phyloP scores from a whole-genome alignment of 1,140 invertebrate genomes.

The Drosophila neocordata region DNA sequence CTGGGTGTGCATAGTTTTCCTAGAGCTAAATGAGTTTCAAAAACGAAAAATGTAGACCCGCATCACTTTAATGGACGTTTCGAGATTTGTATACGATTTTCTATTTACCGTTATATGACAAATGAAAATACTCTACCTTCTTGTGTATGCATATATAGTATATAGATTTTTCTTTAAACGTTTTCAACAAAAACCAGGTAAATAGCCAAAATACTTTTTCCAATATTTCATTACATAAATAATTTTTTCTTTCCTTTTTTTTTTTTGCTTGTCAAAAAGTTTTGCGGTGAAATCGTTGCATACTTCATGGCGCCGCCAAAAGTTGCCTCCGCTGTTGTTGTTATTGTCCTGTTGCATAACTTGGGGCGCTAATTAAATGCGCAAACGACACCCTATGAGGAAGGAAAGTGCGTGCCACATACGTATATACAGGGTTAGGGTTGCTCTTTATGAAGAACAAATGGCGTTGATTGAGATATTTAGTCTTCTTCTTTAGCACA shows the following conservation, averaged over 20 bases:
- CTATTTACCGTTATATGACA: background rate
- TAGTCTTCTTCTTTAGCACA: too few relatives aligned
- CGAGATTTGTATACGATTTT: background rate
- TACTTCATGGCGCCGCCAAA: slow-evolving; percentile 12
- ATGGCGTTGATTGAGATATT: too few relatives aligned
- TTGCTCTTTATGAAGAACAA: background rate
- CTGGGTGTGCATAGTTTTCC: background rate
- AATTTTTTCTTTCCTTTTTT: background rate
- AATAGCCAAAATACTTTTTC: background rate
- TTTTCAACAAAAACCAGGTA: too few relatives aligned
- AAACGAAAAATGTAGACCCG: background rate
- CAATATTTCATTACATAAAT: background rate
- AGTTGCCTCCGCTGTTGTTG: slow-evolving; percentile 15
- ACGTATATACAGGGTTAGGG: background rate
- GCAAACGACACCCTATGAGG: slow-evolving; percentile 12
- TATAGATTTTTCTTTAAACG: background rate
- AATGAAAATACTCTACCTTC: background rate
- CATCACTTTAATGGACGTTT: slow-evolving; percentile 1
- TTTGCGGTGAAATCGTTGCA: slow-evolving; percentile 5
- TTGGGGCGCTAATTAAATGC: slow-evolving; percentile 49
- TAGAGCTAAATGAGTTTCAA: background rate
- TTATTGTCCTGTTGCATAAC: slow-evolving; percentile 25
- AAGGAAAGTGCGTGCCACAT: background rate
- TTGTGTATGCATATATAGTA: background rate
- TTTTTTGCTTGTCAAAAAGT: slow-evolving; percentile 3